These are phyloP conservation scores for Pycnomerus fuliginosus DNA, from an alignment of 2,888 invertebrate genomes.

Conservation along the genomic window DNA sequence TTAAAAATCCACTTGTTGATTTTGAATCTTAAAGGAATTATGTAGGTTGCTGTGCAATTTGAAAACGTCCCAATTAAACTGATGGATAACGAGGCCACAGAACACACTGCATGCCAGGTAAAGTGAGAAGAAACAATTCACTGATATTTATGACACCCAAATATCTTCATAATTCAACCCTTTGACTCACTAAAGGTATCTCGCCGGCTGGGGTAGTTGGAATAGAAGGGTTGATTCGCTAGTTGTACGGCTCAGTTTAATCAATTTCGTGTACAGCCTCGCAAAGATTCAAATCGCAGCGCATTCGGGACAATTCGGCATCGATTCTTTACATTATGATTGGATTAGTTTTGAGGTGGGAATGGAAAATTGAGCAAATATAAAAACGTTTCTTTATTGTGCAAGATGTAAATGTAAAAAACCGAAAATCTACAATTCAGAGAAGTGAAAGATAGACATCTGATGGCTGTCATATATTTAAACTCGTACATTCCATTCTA, in stretches of 20 bases:
- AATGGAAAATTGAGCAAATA: constrained; percentile 22
- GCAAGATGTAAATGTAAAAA: constrained; percentile 44
- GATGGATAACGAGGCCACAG: constrained; percentile 7
- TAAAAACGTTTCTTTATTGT: constrained; percentile 40
- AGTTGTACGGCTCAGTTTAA: constrained; percentile 39
- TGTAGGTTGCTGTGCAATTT: too few relatives aligned
- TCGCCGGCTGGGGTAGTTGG: constrained; percentile 33
- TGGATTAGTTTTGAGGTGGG: too few relatives aligned
- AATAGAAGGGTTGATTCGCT: constrained; percentile 29
- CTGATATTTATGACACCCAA: constrained; percentile 48
- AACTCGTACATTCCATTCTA: constrained; percentile 45
- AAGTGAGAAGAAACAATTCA: constrained; percentile 39
- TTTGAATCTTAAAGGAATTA: constrained; percentile 5
- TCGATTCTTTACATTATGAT: too few relatives aligned
- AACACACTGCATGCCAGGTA: constrained; percentile 10
- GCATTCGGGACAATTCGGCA: constrained; percentile 3
- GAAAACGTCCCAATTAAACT: constrained; percentile 15
- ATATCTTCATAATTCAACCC: constrained; percentile 48
- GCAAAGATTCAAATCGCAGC: constrained; percentile 38
- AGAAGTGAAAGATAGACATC: constrained; percentile 49
- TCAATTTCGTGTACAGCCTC: constrained; percentile 45
- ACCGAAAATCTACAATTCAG: constrained; percentile 48
- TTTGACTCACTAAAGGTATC: constrained; percentile 44
- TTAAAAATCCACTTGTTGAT: constrained; percentile 17
- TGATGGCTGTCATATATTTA: constrained; percentile 47